Evolutionary conservation across 2,113 vertebrate species (phyloP).

Genomic region (Dascyllus trimaculatus): DNA sequence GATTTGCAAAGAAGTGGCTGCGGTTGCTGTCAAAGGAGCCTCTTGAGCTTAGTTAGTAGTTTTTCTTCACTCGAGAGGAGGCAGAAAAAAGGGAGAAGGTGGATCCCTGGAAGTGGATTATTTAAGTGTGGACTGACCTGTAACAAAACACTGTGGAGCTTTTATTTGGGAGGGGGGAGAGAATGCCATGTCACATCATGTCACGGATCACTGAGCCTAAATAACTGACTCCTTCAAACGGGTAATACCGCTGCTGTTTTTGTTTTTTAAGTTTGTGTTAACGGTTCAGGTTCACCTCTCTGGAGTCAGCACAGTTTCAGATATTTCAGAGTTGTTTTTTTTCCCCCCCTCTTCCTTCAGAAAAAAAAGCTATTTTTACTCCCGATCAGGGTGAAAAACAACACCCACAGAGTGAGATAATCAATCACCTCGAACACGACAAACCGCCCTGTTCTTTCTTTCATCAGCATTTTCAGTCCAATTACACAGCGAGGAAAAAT

Average conservation of each 20-base stretch:
- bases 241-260: conserved; percentile 2
- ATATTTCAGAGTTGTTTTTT: neutral
- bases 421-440: neutral
- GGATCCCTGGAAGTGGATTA: conserved; percentile 52
- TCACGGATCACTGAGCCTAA: conserved; percentile 48
- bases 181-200: conserved; percentile 53
- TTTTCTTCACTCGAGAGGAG: conserved; percentile 37
- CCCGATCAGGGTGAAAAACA: conserved; percentile 13
- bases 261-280: conserved; percentile 1
- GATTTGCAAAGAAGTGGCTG: conserved; percentile 61
- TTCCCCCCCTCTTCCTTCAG: neutral
- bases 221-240: conserved; percentile 31
- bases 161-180: conserved; percentile 47
- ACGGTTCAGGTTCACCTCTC: conserved; percentile 27
- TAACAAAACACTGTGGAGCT: conserved; percentile 42
- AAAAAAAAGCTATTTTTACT: conserved; percentile 1
- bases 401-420: neutral
- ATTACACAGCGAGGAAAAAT: conserved; percentile 7
- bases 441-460: neutral
- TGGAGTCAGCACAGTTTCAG: neutral
- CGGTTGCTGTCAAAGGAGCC: conserved; percentile 69
- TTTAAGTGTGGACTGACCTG: conserved; percentile 63
- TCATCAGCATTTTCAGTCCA: neutral
- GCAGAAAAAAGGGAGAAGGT: conserved; percentile 23
- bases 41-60: conserved; percentile 49